Conservation (phyloP, 30 jellyfish, hydroid and myxozoan genomes). For the Cassiopea andromeda region DNA sequence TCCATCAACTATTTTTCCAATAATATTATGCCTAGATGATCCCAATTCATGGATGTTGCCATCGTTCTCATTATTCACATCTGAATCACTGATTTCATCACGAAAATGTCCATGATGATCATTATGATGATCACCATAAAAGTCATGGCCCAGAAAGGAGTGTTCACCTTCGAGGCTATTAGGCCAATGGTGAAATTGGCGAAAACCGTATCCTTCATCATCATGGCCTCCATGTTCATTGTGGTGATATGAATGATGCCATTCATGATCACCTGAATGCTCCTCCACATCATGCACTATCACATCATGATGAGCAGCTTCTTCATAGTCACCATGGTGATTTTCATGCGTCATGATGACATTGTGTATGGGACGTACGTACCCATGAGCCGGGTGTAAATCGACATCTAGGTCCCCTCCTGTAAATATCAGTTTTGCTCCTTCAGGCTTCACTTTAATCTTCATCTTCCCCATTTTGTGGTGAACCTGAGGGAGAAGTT, state of each 20-base stretch:
- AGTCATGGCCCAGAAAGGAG: slow-evolving; percentile 56
- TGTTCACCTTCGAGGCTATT: slow-evolving; percentile 59
- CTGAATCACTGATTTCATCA: slow-evolving; percentile 59
- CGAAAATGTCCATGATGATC: slow-evolving; percentile 75
- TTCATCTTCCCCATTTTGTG: slow-evolving; percentile 96
- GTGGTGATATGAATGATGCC: slow-evolving; percentile 74
- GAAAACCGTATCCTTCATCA: slow-evolving; percentile 77
- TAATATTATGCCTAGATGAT: slow-evolving; percentile 35
- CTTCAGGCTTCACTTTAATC: slow-evolving; percentile 92
- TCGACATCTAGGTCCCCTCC: slow-evolving; percentile 96
- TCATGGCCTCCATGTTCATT: slow-evolving; percentile 81
- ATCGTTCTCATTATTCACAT: not conserved
- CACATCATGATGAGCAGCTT: slow-evolving; percentile 42
- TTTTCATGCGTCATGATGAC: slow-evolving; percentile 36
- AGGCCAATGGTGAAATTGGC: slow-evolving; percentile 71
- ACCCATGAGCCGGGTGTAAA: slow-evolving; percentile 92
- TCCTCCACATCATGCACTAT: slow-evolving; percentile 70
- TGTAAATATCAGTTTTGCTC: slow-evolving; percentile 86
- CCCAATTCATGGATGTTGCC: slow-evolving; percentile 19
- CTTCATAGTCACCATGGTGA: slow-evolving; percentile 63
- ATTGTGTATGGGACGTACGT: slow-evolving; percentile 79
- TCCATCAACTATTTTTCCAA: not conserved
- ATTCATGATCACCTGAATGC: slow-evolving; percentile 57
- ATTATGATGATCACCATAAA: slow-evolving; percentile 49
- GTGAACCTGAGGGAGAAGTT: slow-evolving; percentile 65